phyloP scores from a whole-genome alignment of 2,113 vertebrate species.

The Accipiter virgatus region DNA sequence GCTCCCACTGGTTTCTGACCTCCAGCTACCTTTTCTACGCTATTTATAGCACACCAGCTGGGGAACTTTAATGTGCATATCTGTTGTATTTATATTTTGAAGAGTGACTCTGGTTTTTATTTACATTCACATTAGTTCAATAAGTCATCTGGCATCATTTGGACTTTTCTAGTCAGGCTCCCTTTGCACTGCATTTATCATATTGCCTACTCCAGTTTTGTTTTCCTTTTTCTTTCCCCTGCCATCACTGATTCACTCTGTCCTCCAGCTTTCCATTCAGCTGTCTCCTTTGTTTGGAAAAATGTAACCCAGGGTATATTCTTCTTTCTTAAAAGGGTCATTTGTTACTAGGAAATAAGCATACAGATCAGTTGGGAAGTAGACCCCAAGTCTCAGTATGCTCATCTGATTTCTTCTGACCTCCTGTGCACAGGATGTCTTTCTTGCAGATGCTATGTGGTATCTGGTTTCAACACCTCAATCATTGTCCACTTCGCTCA shows the following conservation, averaged over 20 bases:
- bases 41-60: not conserved
- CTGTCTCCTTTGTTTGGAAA: slow-evolving; percentile 33
- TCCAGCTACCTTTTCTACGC: not conserved
- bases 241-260: not conserved
- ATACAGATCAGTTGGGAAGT: not conserved
- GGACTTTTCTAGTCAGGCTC: not conserved
- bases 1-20: not conserved
- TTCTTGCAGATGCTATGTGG: not conserved
- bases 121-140: not conserved
- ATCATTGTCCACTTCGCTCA: not conserved
- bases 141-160: not conserved
- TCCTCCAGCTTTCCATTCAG: slow-evolving; percentile 43
- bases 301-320: not conserved
- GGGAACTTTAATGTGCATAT: not conserved
- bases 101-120: not conserved
- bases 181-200: not conserved
- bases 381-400: not conserved
- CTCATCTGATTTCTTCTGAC: not conserved
- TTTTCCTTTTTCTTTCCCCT: not conserved
- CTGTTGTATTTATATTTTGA: not conserved
- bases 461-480: not conserved
- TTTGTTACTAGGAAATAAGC: slow-evolving; percentile 34
- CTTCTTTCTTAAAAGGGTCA: not conserved
- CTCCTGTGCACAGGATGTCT: not conserved
- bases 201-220: not conserved